These are phyloP conservation scores for Trichonephila clavata DNA, from an alignment of 1,140 invertebrate species.

Conservation along the genomic window DNA sequence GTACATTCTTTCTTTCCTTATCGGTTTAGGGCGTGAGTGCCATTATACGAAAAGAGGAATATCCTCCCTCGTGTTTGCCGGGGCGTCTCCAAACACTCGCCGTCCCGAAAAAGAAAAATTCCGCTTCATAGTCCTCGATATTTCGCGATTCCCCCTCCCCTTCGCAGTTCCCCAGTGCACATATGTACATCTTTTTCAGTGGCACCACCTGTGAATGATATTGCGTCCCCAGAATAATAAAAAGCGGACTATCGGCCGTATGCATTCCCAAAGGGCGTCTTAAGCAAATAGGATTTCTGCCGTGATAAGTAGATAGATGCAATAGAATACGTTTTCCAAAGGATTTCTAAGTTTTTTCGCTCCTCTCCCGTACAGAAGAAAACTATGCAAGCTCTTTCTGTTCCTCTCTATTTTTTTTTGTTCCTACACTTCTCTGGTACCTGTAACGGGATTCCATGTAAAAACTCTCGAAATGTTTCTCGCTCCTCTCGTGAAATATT, in stretches of 20 bases:
- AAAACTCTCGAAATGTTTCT: constrained; percentile 12
- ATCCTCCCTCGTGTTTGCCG: background rate
- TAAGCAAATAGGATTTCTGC: constrained; percentile 38
- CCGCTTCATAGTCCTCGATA: constrained; percentile 8
- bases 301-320: constrained; percentile 34
- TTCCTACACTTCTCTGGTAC: no score
- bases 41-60: constrained; percentile 2
- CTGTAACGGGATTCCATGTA: constrained; percentile 1
- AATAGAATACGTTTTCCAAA: constrained; percentile 38
- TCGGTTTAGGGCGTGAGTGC: background rate
- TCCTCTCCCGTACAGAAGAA: background rate
- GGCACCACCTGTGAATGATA: constrained; percentile 37
- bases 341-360: constrained; percentile 15
- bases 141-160: background rate
- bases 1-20: background rate
- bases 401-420: background rate
- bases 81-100: background rate
- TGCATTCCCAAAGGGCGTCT: background rate
- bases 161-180: background rate
- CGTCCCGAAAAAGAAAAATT: background rate
- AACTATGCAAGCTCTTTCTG: background rate
- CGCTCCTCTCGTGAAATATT: constrained; percentile 6
- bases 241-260: constrained; percentile 2
- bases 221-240: constrained; percentile 19
- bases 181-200: constrained; percentile 11